These are phyloP conservation scores for Watsonalla binaria DNA, from an alignment of 2,888 invertebrate species.

Conservation along the genomic window DNA sequence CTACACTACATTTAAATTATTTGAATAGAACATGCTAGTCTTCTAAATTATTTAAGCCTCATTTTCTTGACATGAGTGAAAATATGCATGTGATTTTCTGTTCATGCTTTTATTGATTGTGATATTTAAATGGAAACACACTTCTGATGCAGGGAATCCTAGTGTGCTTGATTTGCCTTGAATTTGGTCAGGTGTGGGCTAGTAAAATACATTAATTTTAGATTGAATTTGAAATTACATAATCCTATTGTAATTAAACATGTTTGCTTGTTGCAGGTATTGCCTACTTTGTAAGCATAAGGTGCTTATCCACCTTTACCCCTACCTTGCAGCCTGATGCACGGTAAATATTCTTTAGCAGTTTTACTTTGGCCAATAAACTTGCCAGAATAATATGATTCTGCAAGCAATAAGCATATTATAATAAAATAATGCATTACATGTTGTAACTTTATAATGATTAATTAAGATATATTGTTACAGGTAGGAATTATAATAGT, in stretches of 20 bases:
- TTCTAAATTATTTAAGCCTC: too few species aligned
- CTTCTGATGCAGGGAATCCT: too few species aligned
- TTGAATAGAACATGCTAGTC: too few species aligned
- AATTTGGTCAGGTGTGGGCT: too few species aligned
- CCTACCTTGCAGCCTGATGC: slow-evolving; percentile 24
- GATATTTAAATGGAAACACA: too few species aligned
- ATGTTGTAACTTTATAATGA: background rate
- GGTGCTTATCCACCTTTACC: slow-evolving; percentile 21
- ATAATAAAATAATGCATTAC: background rate
- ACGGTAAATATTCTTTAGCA: slow-evolving; percentile 18
- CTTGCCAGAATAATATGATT: background rate
- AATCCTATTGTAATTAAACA: background rate
- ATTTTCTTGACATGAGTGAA: too few species aligned
- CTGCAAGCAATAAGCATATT: background rate
- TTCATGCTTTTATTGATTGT: too few species aligned
- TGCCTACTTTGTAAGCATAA: slow-evolving; percentile 8
- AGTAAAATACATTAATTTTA: too few species aligned
- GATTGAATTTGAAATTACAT: too few species aligned
- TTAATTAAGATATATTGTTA: slow-evolving; percentile 31
- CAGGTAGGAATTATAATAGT: slow-evolving; percentile 58
- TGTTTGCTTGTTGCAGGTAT: slow-evolving; percentile 5
- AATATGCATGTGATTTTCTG: too few species aligned
- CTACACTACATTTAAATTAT: too few species aligned
- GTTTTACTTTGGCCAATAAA: slow-evolving; percentile 7
- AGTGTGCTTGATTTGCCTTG: too few species aligned